Evolutionary conservation across 2,888 invertebrate genomes (phyloP).

Genomic region (Cylloceria caligata): DNA sequence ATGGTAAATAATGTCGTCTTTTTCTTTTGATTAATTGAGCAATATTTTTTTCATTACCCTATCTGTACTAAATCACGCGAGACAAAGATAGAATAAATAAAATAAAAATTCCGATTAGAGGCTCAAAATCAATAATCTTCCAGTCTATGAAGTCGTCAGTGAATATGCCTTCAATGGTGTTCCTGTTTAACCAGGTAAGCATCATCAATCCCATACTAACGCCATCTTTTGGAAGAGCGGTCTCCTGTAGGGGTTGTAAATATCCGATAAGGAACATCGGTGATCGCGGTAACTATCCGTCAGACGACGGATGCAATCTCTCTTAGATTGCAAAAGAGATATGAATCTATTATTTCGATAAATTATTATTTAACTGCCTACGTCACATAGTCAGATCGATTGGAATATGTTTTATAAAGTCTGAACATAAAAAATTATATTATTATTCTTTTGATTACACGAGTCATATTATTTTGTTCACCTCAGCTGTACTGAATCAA

Average conservation of each 20-base stretch:
- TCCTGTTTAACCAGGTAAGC: not conserved
- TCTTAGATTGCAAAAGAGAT: not conserved
- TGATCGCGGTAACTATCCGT: not conserved
- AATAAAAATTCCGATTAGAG: too few relatives aligned
- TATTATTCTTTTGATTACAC: too few relatives aligned
- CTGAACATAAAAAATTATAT: too few relatives aligned
- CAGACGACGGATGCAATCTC: not conserved
- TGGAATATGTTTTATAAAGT: not conserved
- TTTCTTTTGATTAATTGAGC: too few relatives aligned
- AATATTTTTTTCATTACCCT: too few relatives aligned
- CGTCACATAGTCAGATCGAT: not conserved
- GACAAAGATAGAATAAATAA: too few relatives aligned
- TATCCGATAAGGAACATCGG: not conserved
- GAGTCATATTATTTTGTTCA: too few relatives aligned
- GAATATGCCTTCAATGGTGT: not conserved
- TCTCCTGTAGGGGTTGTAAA: not conserved
- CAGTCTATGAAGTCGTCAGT: too few relatives aligned
- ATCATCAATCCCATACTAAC: not conserved
- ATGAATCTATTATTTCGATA: not conserved
- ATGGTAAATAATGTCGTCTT: too few relatives aligned
- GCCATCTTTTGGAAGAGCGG: constrained; percentile 10
- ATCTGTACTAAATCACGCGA: too few relatives aligned
- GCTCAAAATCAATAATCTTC: too few relatives aligned
- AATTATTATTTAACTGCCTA: not conserved
- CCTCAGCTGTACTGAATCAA: too few relatives aligned